Base-by-base conservation (phyloP, 2,888 invertebrate species). In the Tillus elongatus region DNA sequence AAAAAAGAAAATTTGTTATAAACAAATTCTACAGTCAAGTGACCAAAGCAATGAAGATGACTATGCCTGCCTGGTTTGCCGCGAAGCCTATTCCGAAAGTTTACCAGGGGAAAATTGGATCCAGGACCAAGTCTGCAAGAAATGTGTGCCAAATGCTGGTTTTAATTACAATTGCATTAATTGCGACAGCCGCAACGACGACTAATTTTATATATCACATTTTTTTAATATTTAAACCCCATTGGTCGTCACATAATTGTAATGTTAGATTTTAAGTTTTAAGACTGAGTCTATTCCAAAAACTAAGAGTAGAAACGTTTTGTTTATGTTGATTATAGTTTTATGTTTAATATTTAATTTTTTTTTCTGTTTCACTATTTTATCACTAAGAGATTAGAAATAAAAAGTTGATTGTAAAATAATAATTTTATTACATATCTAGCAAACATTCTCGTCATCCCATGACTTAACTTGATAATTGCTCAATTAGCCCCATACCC, bases 21-120 rank as follows among this genome's bases (percentile, higher is more conserved):
- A 46, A 46, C 42, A 46, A 47, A 35, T 44, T 42, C 41, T 43
- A 30, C 44, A 49, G 38, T 45, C 43, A 43, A 50, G 46, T 46
- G 43, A 44, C 2, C 27, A 49, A 47, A 47, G 42, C 34, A 30
- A 45, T 32, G 37, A 44, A 32, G 46, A 42, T 45, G 41, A 50
- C 36, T 49, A 49, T 39, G 39, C 37, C 41, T 47, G 49, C 39
- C 41, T 50, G 45, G 38, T 47, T 46, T 49, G 47, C 40, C 44
- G 45, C 37, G 45, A 47, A 43, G 43, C 15, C 41, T 50, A 42
- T 41, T 15, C 45, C 44, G 44, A 52, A 44, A 48, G 45, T 43
- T 42, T 48, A 46, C 46, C 49, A 37, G 45, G 50, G 30, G 50
- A 46, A 45, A 41, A 2, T 13, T 50, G 46, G 45, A 44, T 46